A percentile compares a stretch with the other conserved stretches of the same genome.
These are phyloP conservation scores for Diploptera punctata DNA, from an alignment of 2,888 invertebrate genomes.

Conservation along the genomic window DNA sequence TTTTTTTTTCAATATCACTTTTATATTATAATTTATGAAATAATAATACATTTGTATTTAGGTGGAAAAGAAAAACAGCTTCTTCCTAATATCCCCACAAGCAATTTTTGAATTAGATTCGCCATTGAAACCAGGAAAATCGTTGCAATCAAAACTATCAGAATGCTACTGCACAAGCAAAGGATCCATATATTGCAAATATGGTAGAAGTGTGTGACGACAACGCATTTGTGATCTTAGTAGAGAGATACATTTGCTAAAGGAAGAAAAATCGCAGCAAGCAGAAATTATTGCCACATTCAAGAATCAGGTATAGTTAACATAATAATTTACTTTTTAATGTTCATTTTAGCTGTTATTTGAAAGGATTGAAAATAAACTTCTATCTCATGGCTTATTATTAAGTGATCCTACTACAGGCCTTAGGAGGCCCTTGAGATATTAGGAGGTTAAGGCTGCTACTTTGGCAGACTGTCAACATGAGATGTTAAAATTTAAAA, in stretches of 20 bases:
- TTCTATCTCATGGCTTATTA: neutral
- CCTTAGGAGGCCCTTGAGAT: no score
- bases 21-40: no score
- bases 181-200: slow-evolving; percentile 39
- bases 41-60: neutral
- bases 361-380: no score
- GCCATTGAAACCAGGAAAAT: slow-evolving; percentile 33
- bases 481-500: no score
- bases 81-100: slow-evolving; percentile 2
- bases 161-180: slow-evolving; percentile 34
- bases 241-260: slow-evolving; percentile 55
- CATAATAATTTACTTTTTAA: no score
- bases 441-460: no score
- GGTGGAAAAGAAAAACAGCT: slow-evolving; percentile 32
- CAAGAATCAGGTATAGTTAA: slow-evolving; percentile 56
- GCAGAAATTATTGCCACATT: slow-evolving; percentile 53
- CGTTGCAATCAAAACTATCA: slow-evolving; percentile 39
- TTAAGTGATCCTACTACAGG: no score
- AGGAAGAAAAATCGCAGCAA: slow-evolving; percentile 53
- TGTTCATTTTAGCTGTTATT: no score
- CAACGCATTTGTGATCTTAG: slow-evolving; percentile 55
- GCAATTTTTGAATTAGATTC: slow-evolving; percentile 39
- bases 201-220: slow-evolving; percentile 47
- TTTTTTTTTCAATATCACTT: no score
- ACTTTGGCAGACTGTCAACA: no score